Evolutionary conservation across 2,113 vertebrate species (phyloP).

Genomic region (Oenanthe oenanthe): DNA sequence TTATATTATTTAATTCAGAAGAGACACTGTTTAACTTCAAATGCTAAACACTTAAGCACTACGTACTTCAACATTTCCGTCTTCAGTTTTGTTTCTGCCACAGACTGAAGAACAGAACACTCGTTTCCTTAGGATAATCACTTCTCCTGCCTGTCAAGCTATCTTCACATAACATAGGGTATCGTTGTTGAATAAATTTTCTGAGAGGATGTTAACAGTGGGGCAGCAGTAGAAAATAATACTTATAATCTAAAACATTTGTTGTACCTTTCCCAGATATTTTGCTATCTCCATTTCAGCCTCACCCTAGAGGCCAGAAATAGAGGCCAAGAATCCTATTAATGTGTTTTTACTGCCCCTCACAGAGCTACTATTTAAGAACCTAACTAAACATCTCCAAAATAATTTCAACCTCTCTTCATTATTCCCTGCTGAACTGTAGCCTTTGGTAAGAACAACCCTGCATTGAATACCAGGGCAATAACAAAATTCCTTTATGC

Average conservation of each 20-base stretch:
- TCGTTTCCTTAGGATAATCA: neutral
- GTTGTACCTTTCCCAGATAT: neutral
- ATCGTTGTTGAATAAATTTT: neutral
- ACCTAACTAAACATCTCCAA: neutral
- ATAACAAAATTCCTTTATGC: neutral
- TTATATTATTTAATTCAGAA: conserved; percentile 1
- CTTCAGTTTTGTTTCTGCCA: neutral
- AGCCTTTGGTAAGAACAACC: neutral
- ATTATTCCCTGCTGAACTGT: neutral
- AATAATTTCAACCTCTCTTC: neutral
- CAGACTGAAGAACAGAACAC: neutral
- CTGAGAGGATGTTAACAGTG: neutral
- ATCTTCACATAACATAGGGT: neutral
- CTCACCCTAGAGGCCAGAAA: neutral
- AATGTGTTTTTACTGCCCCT: neutral
- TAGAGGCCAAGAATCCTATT: neutral
- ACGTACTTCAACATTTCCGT: neutral
- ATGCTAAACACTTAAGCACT: neutral
- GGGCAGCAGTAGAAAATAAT: neutral
- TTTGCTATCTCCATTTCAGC: neutral
- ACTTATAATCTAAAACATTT: neutral
- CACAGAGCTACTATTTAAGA: neutral
- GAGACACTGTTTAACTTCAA: neutral
- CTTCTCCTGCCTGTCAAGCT: neutral
- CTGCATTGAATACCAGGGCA: neutral